These are phyloP conservation scores for Ophonus ardosiacus DNA, from an alignment of 2,888 invertebrate species.

Conservation along the genomic window DNA sequence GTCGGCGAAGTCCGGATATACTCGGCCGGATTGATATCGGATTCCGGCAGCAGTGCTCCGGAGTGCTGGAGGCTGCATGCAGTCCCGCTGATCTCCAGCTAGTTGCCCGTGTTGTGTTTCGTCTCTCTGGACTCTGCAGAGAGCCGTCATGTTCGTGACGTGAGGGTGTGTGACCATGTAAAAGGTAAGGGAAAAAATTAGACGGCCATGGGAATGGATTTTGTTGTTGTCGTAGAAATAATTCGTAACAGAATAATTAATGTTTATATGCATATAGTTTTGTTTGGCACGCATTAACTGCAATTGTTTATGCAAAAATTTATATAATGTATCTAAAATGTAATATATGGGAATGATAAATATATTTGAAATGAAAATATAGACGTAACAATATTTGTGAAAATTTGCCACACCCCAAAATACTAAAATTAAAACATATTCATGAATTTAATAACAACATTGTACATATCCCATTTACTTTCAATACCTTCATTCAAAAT, in stretches of 20 bases:
- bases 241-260: no score
- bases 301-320: no score
- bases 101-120: no score
- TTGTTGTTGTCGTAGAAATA: no score
- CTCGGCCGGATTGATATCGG: conserved; percentile 50
- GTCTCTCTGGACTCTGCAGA: neutral
- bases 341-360: no score
- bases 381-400: neutral
- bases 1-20: conserved; percentile 57
- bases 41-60: conserved; percentile 47
- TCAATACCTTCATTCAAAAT: no score
- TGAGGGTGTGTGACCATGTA: neutral
- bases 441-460: neutral
- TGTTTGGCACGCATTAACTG: no score
- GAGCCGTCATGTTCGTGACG: neutral
- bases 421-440: neutral
- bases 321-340: no score
- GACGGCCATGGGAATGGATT: no score
- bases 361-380: no score
- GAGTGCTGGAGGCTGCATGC: conserved; percentile 55
- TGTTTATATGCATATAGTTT: no score
- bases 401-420: neutral
- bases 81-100: no score
- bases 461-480: neutral
- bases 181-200: neutral